Evolutionary conservation across 2,797 vertebrate species (phyloP).

Genomic region (Erethizon dorsatum): DNA sequence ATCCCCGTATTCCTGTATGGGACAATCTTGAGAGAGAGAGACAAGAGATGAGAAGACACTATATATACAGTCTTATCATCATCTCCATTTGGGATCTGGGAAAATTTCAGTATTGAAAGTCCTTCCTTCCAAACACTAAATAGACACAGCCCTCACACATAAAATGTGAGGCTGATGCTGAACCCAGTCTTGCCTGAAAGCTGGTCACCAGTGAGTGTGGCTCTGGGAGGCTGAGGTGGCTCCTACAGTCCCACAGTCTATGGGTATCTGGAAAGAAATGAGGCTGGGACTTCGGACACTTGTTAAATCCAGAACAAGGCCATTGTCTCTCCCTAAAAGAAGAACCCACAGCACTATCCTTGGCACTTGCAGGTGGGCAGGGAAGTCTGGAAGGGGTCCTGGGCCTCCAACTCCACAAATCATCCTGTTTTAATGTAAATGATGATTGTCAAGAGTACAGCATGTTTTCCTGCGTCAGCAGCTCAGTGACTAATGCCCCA

Average conservation of each 20-base stretch:
- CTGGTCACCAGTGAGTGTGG: rapidly evolving
- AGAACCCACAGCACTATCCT: not conserved
- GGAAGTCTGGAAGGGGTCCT: constrained; percentile 68
- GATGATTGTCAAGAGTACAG: constrained; percentile 79
- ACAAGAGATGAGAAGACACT: not conserved
- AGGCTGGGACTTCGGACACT: not conserved
- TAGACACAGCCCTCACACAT: not conserved
- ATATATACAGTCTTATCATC: not conserved
- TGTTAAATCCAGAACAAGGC: not conserved
- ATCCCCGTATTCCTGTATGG: not conserved
- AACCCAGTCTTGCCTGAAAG: not conserved
- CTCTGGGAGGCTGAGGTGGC: not conserved
- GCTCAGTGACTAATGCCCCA: constrained; percentile 83
- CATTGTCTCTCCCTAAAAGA: not conserved
- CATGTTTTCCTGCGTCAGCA: constrained; percentile 80
- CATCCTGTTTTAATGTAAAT: constrained; percentile 81
- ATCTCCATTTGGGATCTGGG: constrained; percentile 3
- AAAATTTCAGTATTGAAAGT: not conserved
- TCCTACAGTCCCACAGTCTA: not conserved
- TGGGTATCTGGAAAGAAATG: not conserved
- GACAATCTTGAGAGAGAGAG: not conserved
- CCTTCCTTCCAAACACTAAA: constrained; percentile 14
- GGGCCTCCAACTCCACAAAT: constrained; percentile 76
- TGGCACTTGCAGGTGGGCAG: constrained; percentile 31
- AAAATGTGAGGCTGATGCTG: not conserved